phyloP scores from a whole-genome alignment of 2,797 vertebrate genomes.

The Meda fulgida region DNA sequence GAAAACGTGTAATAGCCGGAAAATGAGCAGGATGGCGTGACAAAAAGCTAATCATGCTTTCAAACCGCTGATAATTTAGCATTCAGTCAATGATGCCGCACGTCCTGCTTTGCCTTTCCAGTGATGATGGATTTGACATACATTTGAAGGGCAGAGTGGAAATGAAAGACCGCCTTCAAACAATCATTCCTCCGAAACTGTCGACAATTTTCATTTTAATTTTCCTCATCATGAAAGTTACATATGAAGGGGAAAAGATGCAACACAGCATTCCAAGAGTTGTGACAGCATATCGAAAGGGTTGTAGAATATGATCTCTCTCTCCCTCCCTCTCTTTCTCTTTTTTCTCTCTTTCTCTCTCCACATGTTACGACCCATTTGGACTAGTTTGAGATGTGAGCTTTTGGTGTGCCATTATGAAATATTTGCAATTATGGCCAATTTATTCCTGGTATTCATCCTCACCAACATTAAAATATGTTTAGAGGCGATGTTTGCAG shows the following conservation, averaged over 20 bases:
- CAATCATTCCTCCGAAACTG: slow-evolving; percentile 59
- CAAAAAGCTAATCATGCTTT: slow-evolving; percentile 48
- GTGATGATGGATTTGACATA: slow-evolving; percentile 63
- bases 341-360: slow-evolving; percentile 20
- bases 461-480: slow-evolving; percentile 51
- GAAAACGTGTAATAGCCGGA: slow-evolving; percentile 20
- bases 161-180: slow-evolving; percentile 60
- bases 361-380: slow-evolving; percentile 44
- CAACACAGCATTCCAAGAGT: slow-evolving; percentile 34
- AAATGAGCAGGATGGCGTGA: slow-evolving; percentile 34
- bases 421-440: slow-evolving; percentile 56
- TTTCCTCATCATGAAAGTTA: slow-evolving; percentile 52
- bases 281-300: slow-evolving; percentile 32
- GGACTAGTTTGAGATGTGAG: slow-evolving; percentile 47
- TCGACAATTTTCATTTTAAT: slow-evolving; percentile 58
- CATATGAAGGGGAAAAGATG: slow-evolving; percentile 51
- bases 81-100: not conserved
- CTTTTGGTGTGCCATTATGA: slow-evolving; percentile 57
- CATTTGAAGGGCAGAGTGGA: slow-evolving; percentile 51
- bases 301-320: slow-evolving; percentile 33
- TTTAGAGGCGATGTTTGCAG: slow-evolving; percentile 44
- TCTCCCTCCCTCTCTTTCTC: not conserved
- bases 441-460: slow-evolving; percentile 57
- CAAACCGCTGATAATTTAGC: slow-evolving; percentile 24
- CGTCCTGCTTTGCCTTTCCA: slow-evolving; percentile 52